These are phyloP conservation scores for Argya squamiceps DNA, from an alignment of 2,797 vertebrate genomes.

Conservation along the genomic window DNA sequence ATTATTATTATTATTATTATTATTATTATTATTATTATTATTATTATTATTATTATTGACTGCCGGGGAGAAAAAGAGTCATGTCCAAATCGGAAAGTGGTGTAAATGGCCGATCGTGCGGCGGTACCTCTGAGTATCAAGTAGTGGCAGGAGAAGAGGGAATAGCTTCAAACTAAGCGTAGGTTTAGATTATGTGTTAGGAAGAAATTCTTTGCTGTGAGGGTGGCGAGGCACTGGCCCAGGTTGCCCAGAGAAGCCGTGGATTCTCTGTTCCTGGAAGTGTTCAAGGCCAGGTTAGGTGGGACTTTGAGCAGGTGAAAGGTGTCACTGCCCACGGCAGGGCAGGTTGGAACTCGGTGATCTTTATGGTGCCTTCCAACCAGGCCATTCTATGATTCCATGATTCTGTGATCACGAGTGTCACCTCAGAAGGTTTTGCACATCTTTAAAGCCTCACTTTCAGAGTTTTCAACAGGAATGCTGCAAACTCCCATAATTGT, in stretches of 20 bases:
- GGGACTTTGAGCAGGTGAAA: background rate
- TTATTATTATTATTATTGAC: too few species aligned
- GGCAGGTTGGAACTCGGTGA: fast-evolving
- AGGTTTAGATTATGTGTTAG: background rate
- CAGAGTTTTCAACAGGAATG: background rate
- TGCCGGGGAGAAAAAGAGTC: background rate
- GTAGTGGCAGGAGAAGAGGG: background rate
- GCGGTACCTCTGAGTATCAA: background rate
- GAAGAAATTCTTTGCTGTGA: background rate
- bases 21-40: too few species aligned
- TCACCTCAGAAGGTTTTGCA: background rate
- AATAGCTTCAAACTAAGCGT: background rate
- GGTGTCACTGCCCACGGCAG: background rate
- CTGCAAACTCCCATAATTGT: background rate
- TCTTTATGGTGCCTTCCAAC: background rate
- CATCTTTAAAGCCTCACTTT: background rate
- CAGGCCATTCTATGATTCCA: background rate
- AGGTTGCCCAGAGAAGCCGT: background rate
- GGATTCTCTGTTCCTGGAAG: background rate
- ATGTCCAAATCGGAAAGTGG: background rate
- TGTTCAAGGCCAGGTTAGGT: background rate
- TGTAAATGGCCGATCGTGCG: background rate
- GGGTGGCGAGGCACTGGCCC: too few species aligned
- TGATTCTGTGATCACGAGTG: background rate
- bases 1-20: too few species aligned